Evolutionary conservation across 2,797 vertebrate genomes (phyloP), one percentile per base, ranked within the genome.

Genomic region (Furcifer pardalis): DNA sequence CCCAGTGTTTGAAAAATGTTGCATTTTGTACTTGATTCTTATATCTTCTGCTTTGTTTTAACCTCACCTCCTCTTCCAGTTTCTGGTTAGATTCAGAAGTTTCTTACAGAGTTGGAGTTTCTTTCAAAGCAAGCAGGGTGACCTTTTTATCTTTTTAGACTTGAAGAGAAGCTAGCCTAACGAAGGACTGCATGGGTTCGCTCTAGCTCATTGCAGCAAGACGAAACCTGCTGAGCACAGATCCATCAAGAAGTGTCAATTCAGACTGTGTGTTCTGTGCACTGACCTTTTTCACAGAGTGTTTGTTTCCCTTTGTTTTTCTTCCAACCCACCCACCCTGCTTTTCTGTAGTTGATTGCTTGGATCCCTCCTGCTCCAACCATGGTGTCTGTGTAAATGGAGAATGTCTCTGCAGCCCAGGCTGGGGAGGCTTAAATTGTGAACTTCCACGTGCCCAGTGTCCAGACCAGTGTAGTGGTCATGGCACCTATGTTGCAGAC

Each of bases 391-490:
- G 99, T 86, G 97, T 99, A 92, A 97, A 97, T 2, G 98, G 98
- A 76, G 99, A 99, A 87, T 99, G 99, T 83, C 98, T 99, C 89
- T 99, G 99, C 95, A 98, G 98, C 94, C 97, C 98, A 0, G 98
- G 99, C 52, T 99, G 99, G 99, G 98, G 98, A 13, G 98, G 99
- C n/a, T 95, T 97, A 46, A 97, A 96, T 83, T 99, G 99, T 56
- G 98, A 99, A 95, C 96, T 99, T 88, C 98, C 98, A 21, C 91
- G 98, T 89, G 97, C 97, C 27, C 98, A 99, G 93, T 99, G 99
- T 93, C 98, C 99, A 0, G 98, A 99, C 86, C 99, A 99, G 95
- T 99, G 99, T 91, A 98, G 98, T 0, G 98, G 99, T 42, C 99
- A 99, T 0, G 99, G 99, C n/a, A 97, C 98, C n/a, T 99, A 97